phyloP scores from a whole-genome alignment of 2,797 vertebrate species.

The Paramormyrops hopkinsi region DNA sequence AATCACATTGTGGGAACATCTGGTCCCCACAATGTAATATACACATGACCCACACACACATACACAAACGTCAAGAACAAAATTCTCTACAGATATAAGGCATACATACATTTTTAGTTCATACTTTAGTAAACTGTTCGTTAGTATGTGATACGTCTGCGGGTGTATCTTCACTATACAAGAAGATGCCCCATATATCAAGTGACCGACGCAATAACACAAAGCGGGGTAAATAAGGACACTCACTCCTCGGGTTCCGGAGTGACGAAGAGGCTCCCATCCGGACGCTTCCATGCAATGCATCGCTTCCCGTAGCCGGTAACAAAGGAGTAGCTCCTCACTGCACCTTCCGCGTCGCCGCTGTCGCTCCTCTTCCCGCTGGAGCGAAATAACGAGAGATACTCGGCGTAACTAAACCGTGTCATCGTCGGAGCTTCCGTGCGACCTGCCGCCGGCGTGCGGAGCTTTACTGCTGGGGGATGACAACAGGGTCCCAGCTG shows the following conservation, averaged over 20 bases:
- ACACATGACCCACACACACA: background rate
- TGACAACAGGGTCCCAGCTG: slow-evolving; percentile 73
- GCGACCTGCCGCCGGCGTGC: slow-evolving; percentile 20
- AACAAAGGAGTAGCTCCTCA: slow-evolving; percentile 23
- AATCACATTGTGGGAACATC: background rate
- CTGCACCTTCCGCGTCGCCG: slow-evolving; percentile 28
- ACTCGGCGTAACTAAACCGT: slow-evolving; percentile 84
- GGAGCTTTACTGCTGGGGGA: slow-evolving; percentile 49
- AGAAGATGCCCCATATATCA: background rate
- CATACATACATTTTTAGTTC: background rate
- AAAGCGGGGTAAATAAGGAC: slow-evolving; percentile 37
- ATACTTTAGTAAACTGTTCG: background rate
- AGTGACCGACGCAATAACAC: background rate
- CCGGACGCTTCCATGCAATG: slow-evolving; percentile 48
- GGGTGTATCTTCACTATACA: background rate
- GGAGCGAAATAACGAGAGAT: slow-evolving; percentile 82
- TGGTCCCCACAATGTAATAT: background rate
- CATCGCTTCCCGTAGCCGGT: slow-evolving; percentile 44
- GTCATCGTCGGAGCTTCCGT: slow-evolving; percentile 61
- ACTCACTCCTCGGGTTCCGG: slow-evolving; percentile 57
- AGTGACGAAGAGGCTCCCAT: slow-evolving; percentile 51
- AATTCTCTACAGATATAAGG: background rate
- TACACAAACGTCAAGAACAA: background rate
- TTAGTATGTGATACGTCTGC: background rate
- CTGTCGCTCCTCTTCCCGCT: slow-evolving; percentile 47